Evolutionary conservation across 2,113 vertebrate species (phyloP).

Genomic region (Phasianus colchicus): DNA sequence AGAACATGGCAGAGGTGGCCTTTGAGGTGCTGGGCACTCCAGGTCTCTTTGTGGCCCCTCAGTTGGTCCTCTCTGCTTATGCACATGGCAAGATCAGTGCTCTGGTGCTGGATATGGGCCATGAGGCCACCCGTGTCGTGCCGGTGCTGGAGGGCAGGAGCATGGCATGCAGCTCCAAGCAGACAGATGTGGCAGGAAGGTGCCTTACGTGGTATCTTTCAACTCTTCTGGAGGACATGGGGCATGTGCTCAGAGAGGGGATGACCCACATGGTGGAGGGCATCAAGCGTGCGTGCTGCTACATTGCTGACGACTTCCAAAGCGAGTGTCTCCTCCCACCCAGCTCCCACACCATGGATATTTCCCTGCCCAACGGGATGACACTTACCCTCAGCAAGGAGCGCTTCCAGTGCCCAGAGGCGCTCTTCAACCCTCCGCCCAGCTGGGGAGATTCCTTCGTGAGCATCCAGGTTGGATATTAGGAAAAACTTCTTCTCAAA

Average conservation of each 20-base stretch:
- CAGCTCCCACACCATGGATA: background rate
- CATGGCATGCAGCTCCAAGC: constrained; percentile 45
- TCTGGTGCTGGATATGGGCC: constrained; percentile 68
- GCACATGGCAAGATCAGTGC: constrained; percentile 63
- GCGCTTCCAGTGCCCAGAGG: constrained; percentile 63
- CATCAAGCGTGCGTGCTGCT: constrained; percentile 67
- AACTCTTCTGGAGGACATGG: constrained; percentile 5
- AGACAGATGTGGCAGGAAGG: constrained; percentile 67
- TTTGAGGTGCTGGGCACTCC: constrained; percentile 65
- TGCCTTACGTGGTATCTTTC: constrained; percentile 66
- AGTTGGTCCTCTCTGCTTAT: constrained; percentile 60
- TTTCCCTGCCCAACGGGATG: constrained; percentile 59
- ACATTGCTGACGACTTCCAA: constrained; percentile 26
- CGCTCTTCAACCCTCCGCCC: constrained; percentile 53
- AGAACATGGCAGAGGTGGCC: constrained; percentile 68
- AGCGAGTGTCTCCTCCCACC: background rate
- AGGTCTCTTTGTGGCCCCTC: constrained; percentile 51
- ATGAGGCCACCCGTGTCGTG: constrained; percentile 37
- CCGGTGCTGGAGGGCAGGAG: constrained; percentile 69
- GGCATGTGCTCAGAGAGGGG: background rate
- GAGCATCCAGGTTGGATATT: constrained; percentile 13
- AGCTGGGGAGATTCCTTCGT: background rate
- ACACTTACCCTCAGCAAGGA: constrained; percentile 46
- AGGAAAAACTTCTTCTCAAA: too few relatives aligned
- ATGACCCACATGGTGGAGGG: constrained; percentile 28